Percentiles rank a stretch among this genome's conserved stretches.
These are phyloP conservation scores for Sebastes steindachneri DNA, from an alignment of 2,797 vertebrate species.

Conservation along the genomic window DNA sequence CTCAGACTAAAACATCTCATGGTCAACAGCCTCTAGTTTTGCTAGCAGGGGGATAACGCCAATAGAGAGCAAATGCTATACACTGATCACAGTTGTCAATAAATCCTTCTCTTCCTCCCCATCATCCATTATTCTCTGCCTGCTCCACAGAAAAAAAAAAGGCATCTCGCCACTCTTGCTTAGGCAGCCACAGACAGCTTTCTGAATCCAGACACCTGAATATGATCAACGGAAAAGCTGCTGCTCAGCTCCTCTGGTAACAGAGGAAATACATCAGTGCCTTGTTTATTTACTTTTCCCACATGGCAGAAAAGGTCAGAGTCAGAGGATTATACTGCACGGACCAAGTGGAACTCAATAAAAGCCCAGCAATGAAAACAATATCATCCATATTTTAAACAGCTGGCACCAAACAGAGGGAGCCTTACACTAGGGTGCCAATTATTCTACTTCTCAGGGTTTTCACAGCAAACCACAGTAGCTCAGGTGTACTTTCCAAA, in stretches of 20 bases:
- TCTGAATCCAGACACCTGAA: conserved; percentile 71
- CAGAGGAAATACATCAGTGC: conserved; percentile 75
- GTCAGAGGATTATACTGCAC: conserved; percentile 76
- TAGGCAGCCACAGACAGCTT: conserved; percentile 53
- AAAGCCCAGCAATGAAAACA: conserved; percentile 82
- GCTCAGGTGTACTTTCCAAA: conserved; percentile 70
- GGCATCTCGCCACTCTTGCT: conserved; percentile 47
- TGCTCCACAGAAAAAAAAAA: conserved; percentile 28
- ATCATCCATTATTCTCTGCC: conserved; percentile 56
- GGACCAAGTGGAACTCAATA: conserved; percentile 82
- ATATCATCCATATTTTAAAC: conserved; percentile 89
- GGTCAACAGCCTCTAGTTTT: conserved; percentile 50
- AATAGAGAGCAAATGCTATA: conserved; percentile 50
- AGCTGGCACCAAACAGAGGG: conserved; percentile 81
- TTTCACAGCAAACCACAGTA: conserved; percentile 63
- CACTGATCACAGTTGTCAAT: conserved; percentile 69
- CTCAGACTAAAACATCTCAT: conserved; percentile 51
- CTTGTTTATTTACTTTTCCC: conserved; percentile 84
- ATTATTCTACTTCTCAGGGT: conserved; percentile 84
- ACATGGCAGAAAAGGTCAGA: conserved; percentile 84
- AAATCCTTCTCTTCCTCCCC: conserved; percentile 48
- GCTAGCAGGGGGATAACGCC: conserved; percentile 35
- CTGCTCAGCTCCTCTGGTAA: conserved; percentile 69
- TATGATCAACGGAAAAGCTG: conserved; percentile 69
- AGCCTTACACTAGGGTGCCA: conserved; percentile 83